Percentiles rank a stretch among this genome's conserved stretches.
These are phyloP conservation scores for Orthosia gracilis DNA, from an alignment of 2,888 invertebrate genomes.

Conservation along the genomic window DNA sequence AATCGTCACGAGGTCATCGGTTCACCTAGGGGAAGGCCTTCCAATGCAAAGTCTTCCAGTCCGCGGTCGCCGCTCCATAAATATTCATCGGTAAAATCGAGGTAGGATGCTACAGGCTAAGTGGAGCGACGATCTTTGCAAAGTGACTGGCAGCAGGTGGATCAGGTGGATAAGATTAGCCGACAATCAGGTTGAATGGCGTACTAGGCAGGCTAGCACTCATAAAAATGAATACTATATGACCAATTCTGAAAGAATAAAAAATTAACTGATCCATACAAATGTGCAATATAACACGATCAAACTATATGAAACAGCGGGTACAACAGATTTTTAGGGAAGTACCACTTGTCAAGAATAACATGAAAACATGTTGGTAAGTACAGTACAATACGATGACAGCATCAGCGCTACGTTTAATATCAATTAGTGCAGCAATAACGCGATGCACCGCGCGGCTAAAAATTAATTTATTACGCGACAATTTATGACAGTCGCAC, in stretches of 20 bases:
- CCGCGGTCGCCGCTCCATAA: no score
- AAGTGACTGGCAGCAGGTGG: neutral
- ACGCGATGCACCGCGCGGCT: constrained; percentile 65
- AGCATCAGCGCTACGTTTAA: constrained; percentile 63
- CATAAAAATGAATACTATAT: no score
- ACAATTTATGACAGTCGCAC: constrained; percentile 54
- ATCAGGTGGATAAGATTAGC: neutral
- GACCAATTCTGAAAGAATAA: no score
- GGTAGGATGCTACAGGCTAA: neutral
- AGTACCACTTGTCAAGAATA: constrained; percentile 21
- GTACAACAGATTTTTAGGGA: neutral
- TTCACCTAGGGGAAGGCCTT: no score
- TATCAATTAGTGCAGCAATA: constrained; percentile 68
- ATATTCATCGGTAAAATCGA: neutral
- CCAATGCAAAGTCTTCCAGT: no score
- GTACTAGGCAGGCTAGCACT: no score
- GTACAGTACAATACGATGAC: constrained; percentile 54
- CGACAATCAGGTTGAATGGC: neutral
- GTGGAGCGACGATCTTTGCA: no score
- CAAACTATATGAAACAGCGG: no score
- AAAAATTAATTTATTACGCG: constrained; percentile 75
- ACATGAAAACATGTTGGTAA: constrained; percentile 11
- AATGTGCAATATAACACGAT: no score
- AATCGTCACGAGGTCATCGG: no score
- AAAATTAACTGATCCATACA: no score